Conservation (phyloP, 2,797 vertebrate genomes). For the Capromys pilorides region DNA sequence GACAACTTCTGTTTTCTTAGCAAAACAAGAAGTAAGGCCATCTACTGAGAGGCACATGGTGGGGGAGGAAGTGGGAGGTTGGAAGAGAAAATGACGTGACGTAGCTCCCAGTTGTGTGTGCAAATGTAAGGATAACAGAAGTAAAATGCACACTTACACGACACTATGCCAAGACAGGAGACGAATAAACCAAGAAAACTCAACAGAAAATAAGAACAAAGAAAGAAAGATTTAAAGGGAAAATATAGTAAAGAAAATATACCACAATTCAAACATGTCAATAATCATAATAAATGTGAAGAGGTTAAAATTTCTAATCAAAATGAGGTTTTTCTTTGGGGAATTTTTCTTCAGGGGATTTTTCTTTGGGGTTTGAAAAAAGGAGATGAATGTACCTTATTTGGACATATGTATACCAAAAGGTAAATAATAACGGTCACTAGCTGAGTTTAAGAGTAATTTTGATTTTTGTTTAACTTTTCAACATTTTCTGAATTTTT, state of each 20-base stretch:
- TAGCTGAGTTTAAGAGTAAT: not conserved
- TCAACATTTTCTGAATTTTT: not conserved
- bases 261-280: not conserved
- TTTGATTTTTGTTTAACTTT: not conserved
- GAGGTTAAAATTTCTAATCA: conserved; percentile 9
- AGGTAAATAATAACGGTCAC: not conserved
- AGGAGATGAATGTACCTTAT: not conserved
- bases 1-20: not conserved
- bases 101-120: not conserved
- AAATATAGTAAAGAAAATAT: not conserved
- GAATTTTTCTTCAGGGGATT: too few species aligned
- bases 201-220: not conserved
- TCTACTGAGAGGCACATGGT: not conserved
- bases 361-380: not conserved
- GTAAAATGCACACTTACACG: not conserved
- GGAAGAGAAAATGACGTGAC: not conserved
- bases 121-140: not conserved
- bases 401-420: not conserved
- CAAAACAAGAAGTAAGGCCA: not conserved
- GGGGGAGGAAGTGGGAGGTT: not conserved
- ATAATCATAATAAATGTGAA: not conserved
- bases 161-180: not conserved
- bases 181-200: not conserved
- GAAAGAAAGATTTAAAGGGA: not conserved
- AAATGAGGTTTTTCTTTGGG: not conserved